Evolutionary conservation across 2,113 vertebrate species (phyloP).

Genomic region (Protomyctophum bolini): DNA sequence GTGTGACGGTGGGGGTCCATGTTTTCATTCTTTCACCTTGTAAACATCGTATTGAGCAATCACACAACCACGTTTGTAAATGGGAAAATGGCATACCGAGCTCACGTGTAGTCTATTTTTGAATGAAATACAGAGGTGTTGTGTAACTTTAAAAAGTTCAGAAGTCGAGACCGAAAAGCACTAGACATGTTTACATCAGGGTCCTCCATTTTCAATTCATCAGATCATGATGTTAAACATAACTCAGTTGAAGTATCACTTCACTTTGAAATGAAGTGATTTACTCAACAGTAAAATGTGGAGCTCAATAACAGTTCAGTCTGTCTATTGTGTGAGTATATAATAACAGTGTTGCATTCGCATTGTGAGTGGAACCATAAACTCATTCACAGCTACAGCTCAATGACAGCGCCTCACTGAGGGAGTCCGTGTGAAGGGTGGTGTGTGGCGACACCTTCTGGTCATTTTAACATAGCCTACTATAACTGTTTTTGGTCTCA

Average conservation of each 20-base stretch:
- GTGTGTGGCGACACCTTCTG: slow-evolving; percentile 61
- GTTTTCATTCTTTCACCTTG: slow-evolving; percentile 50
- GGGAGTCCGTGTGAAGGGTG: not conserved
- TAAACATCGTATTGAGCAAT: slow-evolving; percentile 27
- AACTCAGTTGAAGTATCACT: not conserved
- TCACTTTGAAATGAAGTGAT: not conserved
- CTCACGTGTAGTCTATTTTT: not conserved
- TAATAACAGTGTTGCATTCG: no score
- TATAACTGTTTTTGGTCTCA: no score
- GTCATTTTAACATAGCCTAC: not conserved
- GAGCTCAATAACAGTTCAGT: no score
- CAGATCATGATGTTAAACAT: not conserved
- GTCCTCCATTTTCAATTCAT: not conserved
- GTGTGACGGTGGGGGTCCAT: not conserved
- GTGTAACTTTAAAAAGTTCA: not conserved
- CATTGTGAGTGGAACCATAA: not conserved
- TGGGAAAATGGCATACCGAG: not conserved
- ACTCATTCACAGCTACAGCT: no score
- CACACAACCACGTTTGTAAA: not conserved
- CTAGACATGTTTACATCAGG: no score
- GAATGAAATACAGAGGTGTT: not conserved
- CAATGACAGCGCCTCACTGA: no score
- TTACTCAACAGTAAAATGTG: no score
- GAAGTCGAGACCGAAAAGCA: no score
- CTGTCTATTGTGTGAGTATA: no score